Evolutionary conservation across 2,797 vertebrate genomes (phyloP), one percentile per base, ranked within the genome.

Genomic region (Phataginus tetradactyla): DNA sequence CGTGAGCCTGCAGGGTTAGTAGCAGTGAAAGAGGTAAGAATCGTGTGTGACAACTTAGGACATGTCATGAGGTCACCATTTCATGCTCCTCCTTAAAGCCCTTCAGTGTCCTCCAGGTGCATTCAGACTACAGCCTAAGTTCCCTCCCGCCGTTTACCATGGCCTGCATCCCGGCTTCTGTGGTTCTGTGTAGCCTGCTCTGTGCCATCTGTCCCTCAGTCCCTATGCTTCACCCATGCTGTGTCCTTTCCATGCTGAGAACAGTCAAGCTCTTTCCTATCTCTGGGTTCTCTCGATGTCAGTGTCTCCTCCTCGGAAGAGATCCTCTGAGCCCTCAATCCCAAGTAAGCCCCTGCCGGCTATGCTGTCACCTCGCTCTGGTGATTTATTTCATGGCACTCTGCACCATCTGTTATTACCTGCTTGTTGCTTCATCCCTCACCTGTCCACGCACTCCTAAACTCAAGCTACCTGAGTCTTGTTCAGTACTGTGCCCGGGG

Each of bases 211-310:
- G 42, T 8, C 15, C 4, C 20, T n/a, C 5, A 7, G 18, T 74
- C 63, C 18, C 20, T 8, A 1, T 0, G 0, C 59, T 53, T 79
- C 1, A 39, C 57, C 71, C 59, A 10, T 21, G 20, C 14, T 15
- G 17, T 15, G 4, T 29, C 37, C 27, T 81, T n/a, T 93, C 34
- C n/a, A n/a, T 83, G 37, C 57, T 53, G 39, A 84, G 53, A 83
- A 34, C 34, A 83, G 74, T 42, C 11, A 27, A 63, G 7, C 21
- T 55, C 75, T 74, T 86, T 63, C 15, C 45, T 64, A 9, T 39
- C 13, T 61, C 32, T 12, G 90, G 14, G 61, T 37, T 64, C 20
- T 49, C 37, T 90, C 55, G 64, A 10, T 77, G 81, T 77, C 39
- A 17, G 4, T 32, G 23, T 91, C 59, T 90, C 13, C 57, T 53